A percentile compares a stretch with the other conserved stretches of the same genome.
These are phyloP conservation scores for Callithrix jacchus DNA, from an alignment of 2,113 vertebrate species.

Conservation along the genomic window DNA sequence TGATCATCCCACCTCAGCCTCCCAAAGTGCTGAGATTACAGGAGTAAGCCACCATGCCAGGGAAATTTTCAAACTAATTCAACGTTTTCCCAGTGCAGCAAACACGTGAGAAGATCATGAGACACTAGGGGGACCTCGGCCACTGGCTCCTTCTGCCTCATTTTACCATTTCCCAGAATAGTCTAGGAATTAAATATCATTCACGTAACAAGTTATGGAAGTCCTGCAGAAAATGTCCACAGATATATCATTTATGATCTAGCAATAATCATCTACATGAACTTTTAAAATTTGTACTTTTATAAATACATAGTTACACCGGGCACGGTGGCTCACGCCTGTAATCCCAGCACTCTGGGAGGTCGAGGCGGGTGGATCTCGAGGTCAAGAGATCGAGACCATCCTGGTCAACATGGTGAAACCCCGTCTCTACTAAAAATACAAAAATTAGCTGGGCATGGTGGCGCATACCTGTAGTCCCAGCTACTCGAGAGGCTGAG, in stretches of 20 bases:
- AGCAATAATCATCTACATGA: fast-evolving
- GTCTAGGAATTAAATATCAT: background rate
- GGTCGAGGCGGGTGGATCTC: too few relatives aligned
- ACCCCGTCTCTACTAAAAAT: too few relatives aligned
- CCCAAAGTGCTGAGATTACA: too few relatives aligned
- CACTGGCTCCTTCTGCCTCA: background rate
- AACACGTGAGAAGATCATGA: background rate
- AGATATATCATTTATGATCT: background rate
- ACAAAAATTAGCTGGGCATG: too few relatives aligned
- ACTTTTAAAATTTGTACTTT: background rate
- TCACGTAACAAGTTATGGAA: background rate
- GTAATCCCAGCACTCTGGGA: too few relatives aligned
- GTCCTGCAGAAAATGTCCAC: background rate
- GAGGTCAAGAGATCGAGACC: too few relatives aligned
- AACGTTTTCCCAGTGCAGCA: too few relatives aligned
- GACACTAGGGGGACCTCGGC: background rate
- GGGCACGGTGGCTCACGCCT: too few relatives aligned
- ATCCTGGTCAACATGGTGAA: too few relatives aligned
- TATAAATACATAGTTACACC: background rate
- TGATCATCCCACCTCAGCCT: too few relatives aligned
- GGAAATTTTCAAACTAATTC: background rate
- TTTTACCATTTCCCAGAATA: background rate
- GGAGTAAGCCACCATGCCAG: background rate
- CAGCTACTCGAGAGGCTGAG: too few relatives aligned
- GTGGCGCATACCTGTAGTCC: too few relatives aligned